Evolutionary conservation across 2,797 vertebrate genomes (phyloP), one percentile per base, ranked within the genome.

Genomic region (Characodon lateralis): DNA sequence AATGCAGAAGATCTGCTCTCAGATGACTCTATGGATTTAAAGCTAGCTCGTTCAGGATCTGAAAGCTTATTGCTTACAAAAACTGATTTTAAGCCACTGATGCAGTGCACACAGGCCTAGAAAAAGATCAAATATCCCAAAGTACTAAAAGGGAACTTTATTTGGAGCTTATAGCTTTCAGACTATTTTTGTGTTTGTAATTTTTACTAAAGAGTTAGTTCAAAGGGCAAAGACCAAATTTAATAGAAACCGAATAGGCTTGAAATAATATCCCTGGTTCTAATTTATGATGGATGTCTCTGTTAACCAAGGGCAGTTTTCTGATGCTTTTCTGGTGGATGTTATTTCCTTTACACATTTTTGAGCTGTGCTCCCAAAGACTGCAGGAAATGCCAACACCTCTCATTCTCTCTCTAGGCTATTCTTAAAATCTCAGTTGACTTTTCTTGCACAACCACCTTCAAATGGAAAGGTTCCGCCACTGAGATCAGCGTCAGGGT

Each of bases 281-380:
- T 71, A 2, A 41, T 78, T 87, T 83, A 53, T 83, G 83, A 91
- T 86, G 77, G 82, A 87, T 78, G 61, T 84, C 12, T 92, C 89
- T 87, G 85, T 89, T 84, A 85, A 71, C 68, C 81, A 89, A 88
- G 84, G 89, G 82, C 85, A 85, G 88, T 86, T 88, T 41, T 66
- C 76, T 79, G 65, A 87, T 87, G 76, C 51, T 1, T 69, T 81
- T 71, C 20, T 74, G 10, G 5, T 65, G 28, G 13, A 51, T 78
- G 16, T 74, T 68, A 75, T 83, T 79, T 9, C 18, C 65, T 6
- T 39, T 18, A n/a, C 55, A 50, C 72, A 55, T 75, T 69, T 70
- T 10, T 43, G 51, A 48, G 39, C 13, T 58, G 16, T 69, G 50
- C 65, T 74, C 8, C 41, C 22, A 79, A 77, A 79, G 6, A 66